Evolutionary conservation across 1,140 invertebrate genomes (phyloP).

Genomic region (Hyposmocoma kahamanoa): DNA sequence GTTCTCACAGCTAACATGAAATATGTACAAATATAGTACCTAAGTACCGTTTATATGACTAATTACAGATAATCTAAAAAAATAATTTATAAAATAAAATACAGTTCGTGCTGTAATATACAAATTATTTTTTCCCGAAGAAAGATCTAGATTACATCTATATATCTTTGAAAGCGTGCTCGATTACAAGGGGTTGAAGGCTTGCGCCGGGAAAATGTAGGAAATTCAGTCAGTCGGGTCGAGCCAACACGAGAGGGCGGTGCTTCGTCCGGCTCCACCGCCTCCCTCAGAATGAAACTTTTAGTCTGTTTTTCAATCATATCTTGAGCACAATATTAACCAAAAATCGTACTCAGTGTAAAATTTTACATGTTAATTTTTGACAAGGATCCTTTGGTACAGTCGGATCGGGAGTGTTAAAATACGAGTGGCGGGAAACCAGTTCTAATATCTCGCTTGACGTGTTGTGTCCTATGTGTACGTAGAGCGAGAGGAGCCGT

Average conservation of each 20-base stretch:
- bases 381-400: constrained; percentile 8
- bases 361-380: constrained; percentile 16
- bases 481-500: constrained; percentile 64
- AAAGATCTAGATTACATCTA: too few species aligned
- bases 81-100: too few species aligned
- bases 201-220: constrained; percentile 70
- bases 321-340: constrained; percentile 29
- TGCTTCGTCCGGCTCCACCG: constrained; percentile 29
- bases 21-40: too few species aligned
- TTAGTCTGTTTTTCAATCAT: constrained; percentile 48
- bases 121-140: too few species aligned
- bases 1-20: too few species aligned
- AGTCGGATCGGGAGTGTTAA: constrained; percentile 43
- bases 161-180: constrained; percentile 60
- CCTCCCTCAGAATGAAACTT: constrained; percentile 50
- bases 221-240: constrained; percentile 67
- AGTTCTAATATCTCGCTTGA: constrained; percentile 70
- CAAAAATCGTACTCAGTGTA: constrained; percentile 15
- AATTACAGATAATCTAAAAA: too few species aligned
- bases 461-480: constrained; percentile 72
- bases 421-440: constrained; percentile 71
- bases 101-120: too few species aligned
- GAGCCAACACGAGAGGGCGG: constrained; percentile 48
- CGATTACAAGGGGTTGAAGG: constrained; percentile 69
- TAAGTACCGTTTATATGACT: too few species aligned